Conservation (phyloP, 2,888 invertebrate species). For the Oeneis ivallda region DNA sequence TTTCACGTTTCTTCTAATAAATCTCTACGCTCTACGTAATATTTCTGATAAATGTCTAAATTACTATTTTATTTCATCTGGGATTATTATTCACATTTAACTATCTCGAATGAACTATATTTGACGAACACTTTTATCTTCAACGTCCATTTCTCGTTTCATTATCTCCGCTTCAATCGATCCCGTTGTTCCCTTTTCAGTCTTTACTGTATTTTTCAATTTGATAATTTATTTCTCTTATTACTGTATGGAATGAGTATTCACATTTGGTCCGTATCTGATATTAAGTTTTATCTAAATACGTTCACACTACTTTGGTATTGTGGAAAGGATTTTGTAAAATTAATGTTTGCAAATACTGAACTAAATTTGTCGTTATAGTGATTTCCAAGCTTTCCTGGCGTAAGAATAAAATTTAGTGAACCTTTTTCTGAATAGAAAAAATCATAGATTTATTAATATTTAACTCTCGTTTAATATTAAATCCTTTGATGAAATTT, state of each 20-base stretch:
- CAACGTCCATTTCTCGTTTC: conserved; percentile 18
- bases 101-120: conserved; percentile 9
- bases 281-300: conserved; percentile 22
- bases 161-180: conserved; percentile 30
- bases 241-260: conserved; percentile 27
- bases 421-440: no score
- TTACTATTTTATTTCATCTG: background rate
- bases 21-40: conserved; percentile 10
- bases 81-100: conserved; percentile 4
- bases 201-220: conserved; percentile 42
- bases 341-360: background rate
- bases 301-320: conserved; percentile 26
- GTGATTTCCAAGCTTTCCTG: no score
- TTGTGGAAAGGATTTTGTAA: conserved; percentile 11
- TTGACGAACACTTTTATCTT: conserved; percentile 10
- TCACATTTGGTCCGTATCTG: conserved; percentile 49
- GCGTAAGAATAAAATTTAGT: no score
- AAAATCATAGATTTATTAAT: no score
- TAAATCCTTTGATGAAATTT: background rate
- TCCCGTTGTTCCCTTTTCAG: conserved; percentile 46
- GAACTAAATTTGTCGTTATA: no score
- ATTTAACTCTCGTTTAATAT: no score
- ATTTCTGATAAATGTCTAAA: conserved; percentile 4
- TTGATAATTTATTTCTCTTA: conserved; percentile 24
- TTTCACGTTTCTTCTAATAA: background rate